Percentiles rank a stretch among this genome's conserved stretches.
phyloP scores from a whole-genome alignment of 2,113 vertebrate genomes.

The Cryptotis parvus region DNA sequence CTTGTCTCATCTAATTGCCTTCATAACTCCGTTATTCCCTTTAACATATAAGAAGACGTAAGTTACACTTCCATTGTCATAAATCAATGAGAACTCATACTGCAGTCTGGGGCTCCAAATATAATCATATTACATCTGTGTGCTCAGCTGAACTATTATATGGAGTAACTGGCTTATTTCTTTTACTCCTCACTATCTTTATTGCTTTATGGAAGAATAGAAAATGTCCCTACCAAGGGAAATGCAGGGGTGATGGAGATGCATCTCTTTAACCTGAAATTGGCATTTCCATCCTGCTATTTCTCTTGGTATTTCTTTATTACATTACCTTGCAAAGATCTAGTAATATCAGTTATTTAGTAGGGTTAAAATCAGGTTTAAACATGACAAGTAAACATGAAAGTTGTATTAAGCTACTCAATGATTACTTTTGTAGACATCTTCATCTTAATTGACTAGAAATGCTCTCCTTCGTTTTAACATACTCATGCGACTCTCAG shows the following conservation, averaged over 20 bases:
- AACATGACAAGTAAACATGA: neutral
- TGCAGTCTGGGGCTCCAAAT: neutral
- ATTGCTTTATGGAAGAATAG: neutral
- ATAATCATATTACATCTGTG: neutral
- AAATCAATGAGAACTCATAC: neutral
- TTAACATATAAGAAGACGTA: neutral
- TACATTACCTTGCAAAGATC: neutral
- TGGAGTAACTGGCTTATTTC: neutral
- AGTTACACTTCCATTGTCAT: neutral
- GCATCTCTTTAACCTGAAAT: neutral
- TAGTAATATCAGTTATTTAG: neutral
- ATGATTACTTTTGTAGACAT: neutral
- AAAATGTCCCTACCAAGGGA: neutral
- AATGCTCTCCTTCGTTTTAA: neutral
- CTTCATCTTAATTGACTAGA: neutral
- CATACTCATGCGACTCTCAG: neutral
- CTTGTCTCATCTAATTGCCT: neutral
- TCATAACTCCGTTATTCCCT: neutral
- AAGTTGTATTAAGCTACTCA: neutral
- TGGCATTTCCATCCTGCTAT: neutral
- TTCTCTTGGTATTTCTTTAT: neutral
- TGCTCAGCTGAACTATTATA: neutral
- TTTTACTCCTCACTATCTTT: neutral
- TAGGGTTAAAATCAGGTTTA: neutral
- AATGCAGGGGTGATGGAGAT: neutral